Evolutionary conservation across 2,888 invertebrate species (phyloP), one percentile per base, ranked within the genome.

Genomic region (Lysandra coridon): DNA sequence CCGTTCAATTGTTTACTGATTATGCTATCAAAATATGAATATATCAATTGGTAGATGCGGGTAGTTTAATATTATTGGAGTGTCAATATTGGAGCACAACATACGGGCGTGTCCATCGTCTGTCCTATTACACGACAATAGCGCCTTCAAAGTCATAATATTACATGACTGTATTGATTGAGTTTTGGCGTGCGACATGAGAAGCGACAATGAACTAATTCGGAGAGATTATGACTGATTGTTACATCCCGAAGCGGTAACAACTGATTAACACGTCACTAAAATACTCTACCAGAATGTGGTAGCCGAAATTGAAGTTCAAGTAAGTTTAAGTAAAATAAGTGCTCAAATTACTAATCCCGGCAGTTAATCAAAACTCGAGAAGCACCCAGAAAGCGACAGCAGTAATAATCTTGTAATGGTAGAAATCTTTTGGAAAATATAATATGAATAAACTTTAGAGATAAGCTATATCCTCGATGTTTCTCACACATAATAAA

Each of bases 71-170:
- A 82, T 80, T 81, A 82, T 80, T 81, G 80, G 80, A 84, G 81
- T 82, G 83, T 82, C 85, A 87, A 87, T 87, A 87, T 88, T 88
- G 88, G 87, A 85, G 84, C 85, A 85, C 85, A 82, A 83, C 82
- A 81, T 91, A 90, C 89, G 91, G 90, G 90, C 40, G 10, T 85
- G 85, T 85, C 84, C 64, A 80, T 86, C 84, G 80, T 17, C n/a
- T 80, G 81, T 80, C 82, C 79, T 78, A 80, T 82, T 80, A 82
- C 79, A 80, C 53, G 60, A 57, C 78, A 78, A 49, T 69, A 69
- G 37, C 30, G 69, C 64, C 64, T 69, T 37, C 69, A 33, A 69
- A 69, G 33, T 37, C 69, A 69, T 69, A 69, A 69, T 69, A 69
- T 69, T 17, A 33, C 69, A 33, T 69, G 64, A 30, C 4, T 37